Base-by-base conservation (phyloP, 2,113 vertebrate genomes). In the Tachysurus fulvidraco region DNA sequence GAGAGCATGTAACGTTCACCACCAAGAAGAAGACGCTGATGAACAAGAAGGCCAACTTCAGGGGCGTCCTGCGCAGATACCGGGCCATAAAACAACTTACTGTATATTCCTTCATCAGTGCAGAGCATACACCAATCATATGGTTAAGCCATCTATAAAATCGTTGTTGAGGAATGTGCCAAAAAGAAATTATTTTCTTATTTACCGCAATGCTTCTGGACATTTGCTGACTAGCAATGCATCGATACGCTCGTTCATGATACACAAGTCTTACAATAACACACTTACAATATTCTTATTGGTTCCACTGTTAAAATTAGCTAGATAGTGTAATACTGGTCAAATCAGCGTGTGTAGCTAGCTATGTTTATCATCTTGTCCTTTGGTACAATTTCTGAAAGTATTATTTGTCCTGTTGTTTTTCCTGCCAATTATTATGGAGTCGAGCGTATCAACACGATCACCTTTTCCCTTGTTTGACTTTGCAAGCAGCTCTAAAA, bases 1-100 rank as follows among this genome's bases (percentile, higher is more conserved):
- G 93, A 0, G 97, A 96, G 88, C 98, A 99, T 0, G 97, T 97
- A 86, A 98, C 90, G 91, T 99, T 99, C 91, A 98, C 97, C 86
- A 97, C 96, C 36, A 98, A 92, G 94, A 98, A 99, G 89, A 96
- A 94, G 46, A 97, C 90, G 89, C 96, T 96, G 88, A 96, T 95
- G 74, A 96, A 92, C 62, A 97, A 84, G 93, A 98, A 97, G 85
- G 95, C 96, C 93, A 98, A 91, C 59, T 96, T 96, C 89, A 99
- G 91, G 19, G 97, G 94, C 88, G 96, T 92, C 94, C 98, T 99
- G 92, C 3, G 16, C 44, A 73, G 91, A 55, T 74, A 50, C 44
- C 19, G 14, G 21, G 16, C 6, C 88, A 89, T 8, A 21, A 28
- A 36, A 60, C 12, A 62, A 55, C 9, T 36, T 69, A n/a, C n/a